These are phyloP conservation scores for Elgaria multicarinata DNA, from an alignment of 2,113 vertebrate genomes.

Conservation along the genomic window DNA sequence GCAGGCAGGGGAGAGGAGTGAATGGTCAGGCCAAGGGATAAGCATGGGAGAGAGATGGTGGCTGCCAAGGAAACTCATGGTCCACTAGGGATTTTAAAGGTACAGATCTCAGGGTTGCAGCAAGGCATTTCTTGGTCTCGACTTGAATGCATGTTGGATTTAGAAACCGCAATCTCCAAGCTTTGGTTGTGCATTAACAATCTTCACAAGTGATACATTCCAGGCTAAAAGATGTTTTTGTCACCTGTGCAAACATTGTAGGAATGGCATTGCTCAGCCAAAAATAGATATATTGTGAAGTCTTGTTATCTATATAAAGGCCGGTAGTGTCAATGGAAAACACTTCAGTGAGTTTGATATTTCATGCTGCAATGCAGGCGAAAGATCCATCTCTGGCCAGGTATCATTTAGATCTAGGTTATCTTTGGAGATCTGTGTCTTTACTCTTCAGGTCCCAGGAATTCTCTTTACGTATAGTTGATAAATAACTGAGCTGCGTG, in stretches of 20 bases:
- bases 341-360: not conserved
- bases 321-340: slow-evolving; percentile 7
- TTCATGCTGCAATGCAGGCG: not conserved
- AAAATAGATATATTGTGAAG: not conserved
- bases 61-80: not conserved
- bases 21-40: not conserved
- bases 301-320: not conserved
- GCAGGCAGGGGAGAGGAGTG: not conserved
- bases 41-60: not conserved
- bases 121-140: not conserved
- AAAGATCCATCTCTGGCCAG: not conserved
- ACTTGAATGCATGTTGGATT: not conserved
- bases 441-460: not conserved
- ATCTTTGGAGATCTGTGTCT: not conserved
- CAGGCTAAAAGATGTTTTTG: not conserved
- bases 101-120: not conserved
- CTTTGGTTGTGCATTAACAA: not conserved
- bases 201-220: not conserved
- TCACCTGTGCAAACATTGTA: not conserved
- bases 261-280: not conserved
- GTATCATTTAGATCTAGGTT: not conserved
- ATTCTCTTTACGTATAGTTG: slow-evolving; percentile 10
- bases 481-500: not conserved
- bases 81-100: not conserved
- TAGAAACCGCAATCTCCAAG: not conserved